These are phyloP conservation scores for Lagopus leucura DNA, from an alignment of 2,113 vertebrate species.

Conservation along the genomic window DNA sequence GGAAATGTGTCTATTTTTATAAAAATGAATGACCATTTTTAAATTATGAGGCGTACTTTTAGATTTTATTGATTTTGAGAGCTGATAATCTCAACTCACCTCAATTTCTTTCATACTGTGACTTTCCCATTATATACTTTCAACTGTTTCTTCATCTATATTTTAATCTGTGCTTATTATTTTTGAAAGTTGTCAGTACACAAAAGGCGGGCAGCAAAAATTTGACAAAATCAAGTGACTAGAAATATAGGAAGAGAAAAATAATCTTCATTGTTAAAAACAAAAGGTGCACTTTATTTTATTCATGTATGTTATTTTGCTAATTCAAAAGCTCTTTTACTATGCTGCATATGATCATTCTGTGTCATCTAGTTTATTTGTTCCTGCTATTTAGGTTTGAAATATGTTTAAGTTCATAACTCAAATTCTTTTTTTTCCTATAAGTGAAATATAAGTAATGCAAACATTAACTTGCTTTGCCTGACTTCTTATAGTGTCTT, in stretches of 20 bases:
- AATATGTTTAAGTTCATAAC: conserved; percentile 14
- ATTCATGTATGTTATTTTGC: background rate
- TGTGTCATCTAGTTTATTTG: background rate
- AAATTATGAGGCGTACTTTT: background rate
- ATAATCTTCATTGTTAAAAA: background rate
- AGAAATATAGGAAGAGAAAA: background rate
- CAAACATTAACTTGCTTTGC: conserved; percentile 43
- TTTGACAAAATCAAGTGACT: background rate
- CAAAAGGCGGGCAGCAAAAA: background rate
- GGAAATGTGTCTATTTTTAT: background rate
- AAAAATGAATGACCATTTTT: background rate
- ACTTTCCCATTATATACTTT: background rate
- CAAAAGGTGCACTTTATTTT: background rate
- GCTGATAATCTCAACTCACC: background rate
- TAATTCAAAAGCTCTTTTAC: conserved; percentile 23
- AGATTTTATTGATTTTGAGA: background rate
- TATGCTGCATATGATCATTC: background rate
- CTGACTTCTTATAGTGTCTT: conserved; percentile 10
- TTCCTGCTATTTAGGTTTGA: conserved; percentile 15
- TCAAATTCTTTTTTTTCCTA: background rate
- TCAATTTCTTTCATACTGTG: background rate
- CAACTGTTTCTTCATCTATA: background rate
- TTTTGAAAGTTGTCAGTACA: background rate
- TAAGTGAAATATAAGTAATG: conserved; percentile 24
- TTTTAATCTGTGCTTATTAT: conserved; percentile 19